Evolutionary conservation across 2,797 vertebrate genomes (phyloP).

Genomic region (Tamandua tetradactyla): DNA sequence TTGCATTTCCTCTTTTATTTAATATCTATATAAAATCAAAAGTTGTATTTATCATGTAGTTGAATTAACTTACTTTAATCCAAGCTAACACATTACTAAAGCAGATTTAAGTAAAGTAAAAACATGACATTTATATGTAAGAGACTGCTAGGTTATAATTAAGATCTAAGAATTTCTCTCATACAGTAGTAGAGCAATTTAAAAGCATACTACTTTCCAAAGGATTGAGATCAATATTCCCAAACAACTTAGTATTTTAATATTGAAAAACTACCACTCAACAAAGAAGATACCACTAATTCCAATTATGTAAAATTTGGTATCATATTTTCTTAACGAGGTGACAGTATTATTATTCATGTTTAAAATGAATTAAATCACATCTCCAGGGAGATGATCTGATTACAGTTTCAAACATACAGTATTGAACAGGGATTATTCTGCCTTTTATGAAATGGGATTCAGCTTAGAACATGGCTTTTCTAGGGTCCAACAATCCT

Average conservation of each 20-base stretch:
- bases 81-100: background rate
- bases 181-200: background rate
- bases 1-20: conserved; percentile 8
- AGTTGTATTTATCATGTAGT: background rate
- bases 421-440: no score
- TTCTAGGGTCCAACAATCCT: no score
- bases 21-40: conserved; percentile 16
- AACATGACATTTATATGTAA: background rate
- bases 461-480: no score
- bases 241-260: conserved; percentile 40
- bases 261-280: conserved; percentile 12
- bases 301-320: conserved; percentile 4
- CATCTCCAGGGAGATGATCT: no score
- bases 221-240: conserved; percentile 20
- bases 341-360: background rate
- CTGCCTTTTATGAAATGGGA: no score
- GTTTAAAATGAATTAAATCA: no score
- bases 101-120: conserved; percentile 5
- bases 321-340: background rate
- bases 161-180: background rate
- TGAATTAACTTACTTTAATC: conserved; percentile 20
- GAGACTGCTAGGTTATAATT: background rate
- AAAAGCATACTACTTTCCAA: conserved; percentile 33
- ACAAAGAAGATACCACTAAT: background rate
- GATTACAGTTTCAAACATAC: no score